Evolutionary conservation across 2,797 vertebrate genomes (phyloP).

Genomic region (Lagocephalus sceleratus): DNA sequence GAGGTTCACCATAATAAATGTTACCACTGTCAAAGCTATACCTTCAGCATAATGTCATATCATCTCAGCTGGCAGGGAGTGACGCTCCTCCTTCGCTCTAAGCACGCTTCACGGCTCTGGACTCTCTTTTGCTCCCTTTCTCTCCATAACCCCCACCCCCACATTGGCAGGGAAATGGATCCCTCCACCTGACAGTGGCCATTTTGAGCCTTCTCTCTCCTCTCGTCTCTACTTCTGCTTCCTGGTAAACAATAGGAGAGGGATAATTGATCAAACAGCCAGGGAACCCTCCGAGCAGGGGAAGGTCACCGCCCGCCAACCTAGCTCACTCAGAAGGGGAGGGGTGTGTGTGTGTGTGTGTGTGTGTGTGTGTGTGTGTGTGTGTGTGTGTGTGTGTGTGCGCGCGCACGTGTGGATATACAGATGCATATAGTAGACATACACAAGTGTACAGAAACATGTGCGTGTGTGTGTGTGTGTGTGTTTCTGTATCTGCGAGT

Average conservation of each 20-base stretch:
- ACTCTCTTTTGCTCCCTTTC: slow-evolving; percentile 55
- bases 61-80: slow-evolving; percentile 60
- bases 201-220: slow-evolving; percentile 74
- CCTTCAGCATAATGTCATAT: slow-evolving; percentile 67
- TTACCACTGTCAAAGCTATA: slow-evolving; percentile 42
- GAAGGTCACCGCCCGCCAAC: slow-evolving; percentile 85
- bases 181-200: slow-evolving; percentile 79
- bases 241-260: slow-evolving; percentile 80
- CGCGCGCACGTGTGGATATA: slow-evolving; percentile 21
- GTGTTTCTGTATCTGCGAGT: slow-evolving; percentile 16
- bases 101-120: slow-evolving; percentile 61
- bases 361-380: slow-evolving; percentile 27
- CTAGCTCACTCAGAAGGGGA: slow-evolving; percentile 49
- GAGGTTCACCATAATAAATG: slow-evolving; percentile 36
- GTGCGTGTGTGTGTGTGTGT: slow-evolving; percentile 18
- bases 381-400: slow-evolving; percentile 27
- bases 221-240: slow-evolving; percentile 66
- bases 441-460: slow-evolving; percentile 6
- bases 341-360: slow-evolving; percentile 20
- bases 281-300: slow-evolving; percentile 76
- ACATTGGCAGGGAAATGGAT: slow-evolving; percentile 75
- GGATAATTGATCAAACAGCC: slow-evolving; percentile 84
- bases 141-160: slow-evolving; percentile 68
- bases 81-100: slow-evolving; percentile 62
- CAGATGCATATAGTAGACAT: slow-evolving; percentile 30